These are phyloP conservation scores for Drosophila tani DNA, from an alignment of 1,140 invertebrate genomes.

Conservation along the genomic window DNA sequence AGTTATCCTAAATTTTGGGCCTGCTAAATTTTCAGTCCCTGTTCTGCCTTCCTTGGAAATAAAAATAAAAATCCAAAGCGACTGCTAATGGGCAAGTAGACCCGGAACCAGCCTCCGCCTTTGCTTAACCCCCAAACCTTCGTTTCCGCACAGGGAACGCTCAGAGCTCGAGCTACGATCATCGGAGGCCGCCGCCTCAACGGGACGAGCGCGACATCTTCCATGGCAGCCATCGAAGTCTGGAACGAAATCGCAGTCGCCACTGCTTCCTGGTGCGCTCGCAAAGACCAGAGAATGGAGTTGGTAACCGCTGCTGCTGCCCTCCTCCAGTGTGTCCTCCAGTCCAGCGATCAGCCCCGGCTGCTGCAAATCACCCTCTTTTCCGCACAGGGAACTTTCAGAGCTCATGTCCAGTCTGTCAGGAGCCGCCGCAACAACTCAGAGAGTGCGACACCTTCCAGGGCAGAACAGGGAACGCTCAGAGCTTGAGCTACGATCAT, in stretches of 20 bases:
- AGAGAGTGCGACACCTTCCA: neutral
- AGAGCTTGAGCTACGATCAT: neutral
- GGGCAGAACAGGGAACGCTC: no score
- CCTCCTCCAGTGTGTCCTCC: neutral
- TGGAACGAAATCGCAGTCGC: conserved; percentile 7
- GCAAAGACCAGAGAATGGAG: neutral
- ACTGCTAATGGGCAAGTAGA: conserved; percentile 54
- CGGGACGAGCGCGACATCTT: neutral
- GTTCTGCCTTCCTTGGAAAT: conserved; percentile 11
- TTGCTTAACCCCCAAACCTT: neutral
- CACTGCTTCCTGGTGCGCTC: conserved; percentile 36
- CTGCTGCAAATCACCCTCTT: no score
- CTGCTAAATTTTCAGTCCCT: conserved; percentile 32
- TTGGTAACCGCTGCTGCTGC: conserved; percentile 4
- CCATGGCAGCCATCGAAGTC: neutral
- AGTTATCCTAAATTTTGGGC: neutral
- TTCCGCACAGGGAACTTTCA: no score
- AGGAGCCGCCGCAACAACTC: neutral
- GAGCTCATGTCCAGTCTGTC: neutral
- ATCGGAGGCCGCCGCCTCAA: neutral
- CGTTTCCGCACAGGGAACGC: conserved; percentile 4
- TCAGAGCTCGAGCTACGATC: neutral
- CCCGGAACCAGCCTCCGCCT: no score
- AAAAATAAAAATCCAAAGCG: conserved; percentile 23
- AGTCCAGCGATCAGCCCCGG: no score